Percentiles rank a stretch among this genome's conserved stretches.
Evolutionary conservation across 2,113 vertebrate species (phyloP).

Genomic region (Capreolus pygargus): DNA sequence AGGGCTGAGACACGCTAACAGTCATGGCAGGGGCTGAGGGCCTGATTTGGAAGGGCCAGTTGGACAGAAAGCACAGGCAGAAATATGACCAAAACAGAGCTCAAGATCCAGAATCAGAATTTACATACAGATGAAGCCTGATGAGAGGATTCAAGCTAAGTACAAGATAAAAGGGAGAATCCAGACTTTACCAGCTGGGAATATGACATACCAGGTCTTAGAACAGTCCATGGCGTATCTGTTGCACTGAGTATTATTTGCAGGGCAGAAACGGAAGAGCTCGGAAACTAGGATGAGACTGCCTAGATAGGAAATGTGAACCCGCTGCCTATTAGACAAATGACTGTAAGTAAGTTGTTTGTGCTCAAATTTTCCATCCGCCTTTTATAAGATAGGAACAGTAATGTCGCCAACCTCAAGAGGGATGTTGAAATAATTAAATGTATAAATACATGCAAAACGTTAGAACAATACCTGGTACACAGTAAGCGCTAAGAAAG

Average conservation of each 20-base stretch:
- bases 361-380: neutral
- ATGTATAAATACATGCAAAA: neutral
- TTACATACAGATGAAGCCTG: neutral
- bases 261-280: neutral
- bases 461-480: neutral
- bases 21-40: no score
- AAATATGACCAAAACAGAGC: neutral
- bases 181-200: neutral
- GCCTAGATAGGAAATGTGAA: neutral
- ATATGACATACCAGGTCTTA: neutral
- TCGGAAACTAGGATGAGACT: neutral
- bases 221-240: neutral
- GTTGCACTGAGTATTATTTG: neutral
- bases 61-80: neutral
- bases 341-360: neutral
- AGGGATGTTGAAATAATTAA: neutral
- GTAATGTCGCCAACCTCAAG: neutral
- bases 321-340: neutral
- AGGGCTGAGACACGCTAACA: neutral
- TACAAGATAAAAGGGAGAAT: neutral
- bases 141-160: neutral
- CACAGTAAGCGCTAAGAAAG: neutral
- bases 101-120: neutral
- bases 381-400: neutral
- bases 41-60: neutral